A percentile compares a stretch with the other conserved stretches of the same genome.
These are phyloP conservation scores for Cuniculus paca DNA, from an alignment of 2,797 vertebrate species.

Conservation along the genomic window DNA sequence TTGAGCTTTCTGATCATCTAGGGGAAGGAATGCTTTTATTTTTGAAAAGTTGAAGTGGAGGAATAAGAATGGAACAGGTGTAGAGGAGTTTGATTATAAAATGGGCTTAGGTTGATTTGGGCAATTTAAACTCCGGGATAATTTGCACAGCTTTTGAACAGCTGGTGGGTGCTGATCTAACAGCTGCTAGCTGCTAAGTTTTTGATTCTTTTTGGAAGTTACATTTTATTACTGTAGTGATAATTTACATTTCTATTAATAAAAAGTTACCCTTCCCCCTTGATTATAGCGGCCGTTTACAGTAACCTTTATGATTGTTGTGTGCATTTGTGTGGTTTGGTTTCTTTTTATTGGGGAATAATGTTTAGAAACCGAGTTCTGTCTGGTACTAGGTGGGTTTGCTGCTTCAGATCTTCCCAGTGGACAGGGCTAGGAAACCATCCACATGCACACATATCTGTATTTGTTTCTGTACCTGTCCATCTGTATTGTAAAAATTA, in stretches of 20 bases:
- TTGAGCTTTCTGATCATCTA: slow-evolving; percentile 30
- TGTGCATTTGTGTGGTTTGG: background rate
- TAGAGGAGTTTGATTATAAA: slow-evolving; percentile 14
- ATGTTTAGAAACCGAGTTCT: slow-evolving; percentile 21
- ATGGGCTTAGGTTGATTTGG: background rate
- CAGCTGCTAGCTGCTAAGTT: slow-evolving; percentile 26
- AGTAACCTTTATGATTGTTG: slow-evolving; percentile 20
- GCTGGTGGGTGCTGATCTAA: slow-evolving; percentile 36
- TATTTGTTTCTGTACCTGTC: background rate
- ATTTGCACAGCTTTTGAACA: slow-evolving; percentile 56
- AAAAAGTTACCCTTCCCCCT: background rate
- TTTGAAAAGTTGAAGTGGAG: slow-evolving; percentile 22
- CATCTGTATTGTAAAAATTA: background rate
- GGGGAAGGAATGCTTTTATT: slow-evolving; percentile 26
- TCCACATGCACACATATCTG: background rate
- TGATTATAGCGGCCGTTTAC: background rate
- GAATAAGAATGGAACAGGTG: slow-evolving; percentile 32
- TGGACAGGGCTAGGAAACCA: background rate
- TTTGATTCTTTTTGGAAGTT: slow-evolving; percentile 51
- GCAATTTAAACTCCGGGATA: background rate
- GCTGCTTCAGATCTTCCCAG: background rate
- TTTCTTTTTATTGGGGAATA: slow-evolving; percentile 1
- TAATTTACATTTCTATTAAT: slow-evolving; percentile 27
- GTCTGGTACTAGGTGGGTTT: background rate
- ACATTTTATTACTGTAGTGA: slow-evolving; percentile 7